Evolutionary conservation across 2,797 vertebrate species (phyloP).

Genomic region (Sebastes umbrosus): DNA sequence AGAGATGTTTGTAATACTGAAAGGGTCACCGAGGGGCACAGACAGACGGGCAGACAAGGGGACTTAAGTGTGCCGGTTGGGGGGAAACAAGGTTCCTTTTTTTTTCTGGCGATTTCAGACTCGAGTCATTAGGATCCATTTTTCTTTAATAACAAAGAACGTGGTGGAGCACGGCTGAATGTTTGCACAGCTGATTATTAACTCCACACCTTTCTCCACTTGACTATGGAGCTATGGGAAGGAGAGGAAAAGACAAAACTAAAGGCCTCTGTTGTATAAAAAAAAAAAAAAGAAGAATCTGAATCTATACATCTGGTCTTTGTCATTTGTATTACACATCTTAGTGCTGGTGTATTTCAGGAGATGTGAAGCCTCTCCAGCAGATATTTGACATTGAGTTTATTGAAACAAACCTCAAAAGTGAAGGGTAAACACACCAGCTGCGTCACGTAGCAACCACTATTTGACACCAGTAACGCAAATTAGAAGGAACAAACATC

Average conservation of each 20-base stretch:
- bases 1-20: conserved; percentile 70
- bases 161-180: conserved; percentile 54
- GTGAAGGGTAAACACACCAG: neutral
- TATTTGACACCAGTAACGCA: no score
- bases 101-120: conserved; percentile 69
- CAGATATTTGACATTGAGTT: conserved; percentile 3
- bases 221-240: conserved; percentile 8
- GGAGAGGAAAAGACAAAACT: conserved; percentile 14
- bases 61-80: conserved; percentile 43
- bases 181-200: conserved; percentile 81
- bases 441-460: neutral
- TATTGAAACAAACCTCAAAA: neutral
- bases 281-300: neutral
- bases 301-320: conserved; percentile 4
- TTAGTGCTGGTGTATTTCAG: neutral
- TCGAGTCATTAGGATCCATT: conserved; percentile 79
- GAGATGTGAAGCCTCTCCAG: neutral
- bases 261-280: conserved; percentile 1
- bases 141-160: conserved; percentile 79
- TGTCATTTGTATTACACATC: conserved; percentile 1
- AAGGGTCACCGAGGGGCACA: conserved; percentile 57
- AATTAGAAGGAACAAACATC: no score
- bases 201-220: conserved; percentile 44
- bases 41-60: conserved; percentile 49
- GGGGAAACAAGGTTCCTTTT: conserved; percentile 73